These are phyloP conservation scores for Agrotis exclamationis DNA, from an alignment of 2,888 invertebrate genomes.

Conservation along the genomic window DNA sequence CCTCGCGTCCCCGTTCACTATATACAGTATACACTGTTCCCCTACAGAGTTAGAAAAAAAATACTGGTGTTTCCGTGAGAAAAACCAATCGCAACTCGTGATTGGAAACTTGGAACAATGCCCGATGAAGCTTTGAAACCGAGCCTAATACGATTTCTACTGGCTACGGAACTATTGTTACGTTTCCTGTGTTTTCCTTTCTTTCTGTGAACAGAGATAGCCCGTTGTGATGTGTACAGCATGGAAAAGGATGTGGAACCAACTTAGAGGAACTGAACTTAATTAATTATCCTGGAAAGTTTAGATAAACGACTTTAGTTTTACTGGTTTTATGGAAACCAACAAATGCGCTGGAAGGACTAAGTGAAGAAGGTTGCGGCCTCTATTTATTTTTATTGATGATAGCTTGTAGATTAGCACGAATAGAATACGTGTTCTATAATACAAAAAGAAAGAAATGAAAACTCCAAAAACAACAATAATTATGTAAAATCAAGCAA, in stretches of 20 bases:
- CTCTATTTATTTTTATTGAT: not conserved
- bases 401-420: no score
- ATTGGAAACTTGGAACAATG: conserved; percentile 40
- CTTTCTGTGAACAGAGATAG: not conserved
- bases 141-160: conserved; percentile 29
- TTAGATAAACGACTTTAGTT: no score
- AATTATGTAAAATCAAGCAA: not conserved
- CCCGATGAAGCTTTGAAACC: conserved; percentile 12
- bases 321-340: no score
- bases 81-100: conserved; percentile 36
- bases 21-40: no score
- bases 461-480: not conserved
- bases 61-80: conserved; percentile 18
- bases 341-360: no score
- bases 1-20: no score
- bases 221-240: not conserved
- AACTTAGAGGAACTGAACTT: not conserved
- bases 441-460: no score
- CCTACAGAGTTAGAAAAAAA: conserved; percentile 10
- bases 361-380: no score
- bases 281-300: not conserved
- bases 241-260: not conserved
- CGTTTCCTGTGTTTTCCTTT: conserved; percentile 3
- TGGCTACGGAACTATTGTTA: not conserved
- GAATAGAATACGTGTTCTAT: no score